Conservation (phyloP, 2,113 vertebrate species). For the Oryzias melastigma region DNA sequence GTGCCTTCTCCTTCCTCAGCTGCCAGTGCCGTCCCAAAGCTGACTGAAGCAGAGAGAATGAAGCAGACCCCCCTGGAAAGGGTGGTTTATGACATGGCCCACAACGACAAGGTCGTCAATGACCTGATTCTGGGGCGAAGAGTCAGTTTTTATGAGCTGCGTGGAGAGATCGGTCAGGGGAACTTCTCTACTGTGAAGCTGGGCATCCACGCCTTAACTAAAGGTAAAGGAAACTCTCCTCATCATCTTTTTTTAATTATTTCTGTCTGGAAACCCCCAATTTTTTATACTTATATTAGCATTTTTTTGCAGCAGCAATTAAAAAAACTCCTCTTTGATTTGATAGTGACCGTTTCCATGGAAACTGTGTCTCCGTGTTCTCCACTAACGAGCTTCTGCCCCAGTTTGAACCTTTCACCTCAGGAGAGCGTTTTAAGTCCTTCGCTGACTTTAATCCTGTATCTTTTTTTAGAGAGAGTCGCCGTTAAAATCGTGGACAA, state of each 20-base stretch:
- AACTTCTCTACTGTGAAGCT: slow-evolving; percentile 80
- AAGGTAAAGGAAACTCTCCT: slow-evolving; percentile 62
- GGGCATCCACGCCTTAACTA: slow-evolving; percentile 75
- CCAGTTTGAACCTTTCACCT: neutral
- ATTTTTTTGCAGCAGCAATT: no score
- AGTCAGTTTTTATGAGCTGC: slow-evolving; percentile 78
- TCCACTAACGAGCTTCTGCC: neutral
- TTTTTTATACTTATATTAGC: no score
- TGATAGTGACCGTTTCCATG: no score
- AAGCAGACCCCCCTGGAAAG: slow-evolving; percentile 70
- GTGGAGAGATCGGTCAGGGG: slow-evolving; percentile 75
- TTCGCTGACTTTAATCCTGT: slow-evolving; percentile 4
- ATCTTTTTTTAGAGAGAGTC: slow-evolving; percentile 70
- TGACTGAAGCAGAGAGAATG: slow-evolving; percentile 54
- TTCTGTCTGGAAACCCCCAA: no score
- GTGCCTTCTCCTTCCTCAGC: neutral
- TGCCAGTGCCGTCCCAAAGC: slow-evolving; percentile 18
- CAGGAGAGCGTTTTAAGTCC: slow-evolving; percentile 8
- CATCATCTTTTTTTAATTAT: neutral
- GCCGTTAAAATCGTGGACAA: slow-evolving; percentile 80
- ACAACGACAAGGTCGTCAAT: slow-evolving; percentile 63
- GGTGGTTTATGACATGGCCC: slow-evolving; percentile 73
- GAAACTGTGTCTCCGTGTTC: no score
- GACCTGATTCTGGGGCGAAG: slow-evolving; percentile 73
- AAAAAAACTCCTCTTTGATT: no score